Conservation (phyloP, 2,888 invertebrate genomes). For the Antitype chi region DNA sequence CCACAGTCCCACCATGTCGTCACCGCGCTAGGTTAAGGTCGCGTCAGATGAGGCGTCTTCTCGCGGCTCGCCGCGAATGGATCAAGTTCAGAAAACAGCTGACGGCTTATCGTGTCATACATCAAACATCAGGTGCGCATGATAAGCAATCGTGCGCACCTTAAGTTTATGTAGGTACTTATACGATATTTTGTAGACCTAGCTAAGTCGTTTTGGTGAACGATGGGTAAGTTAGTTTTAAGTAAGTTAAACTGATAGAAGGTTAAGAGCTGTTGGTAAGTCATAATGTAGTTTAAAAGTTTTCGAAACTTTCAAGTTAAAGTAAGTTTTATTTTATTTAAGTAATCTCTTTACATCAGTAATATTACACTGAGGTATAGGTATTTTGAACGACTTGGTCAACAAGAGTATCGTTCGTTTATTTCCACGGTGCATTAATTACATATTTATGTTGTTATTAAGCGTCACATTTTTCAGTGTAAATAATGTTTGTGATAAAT, state of each 20-base stretch:
- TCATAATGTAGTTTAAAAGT: not conserved
- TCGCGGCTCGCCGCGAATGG: slow-evolving; percentile 43
- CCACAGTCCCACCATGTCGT: slow-evolving; percentile 59
- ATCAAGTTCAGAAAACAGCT: slow-evolving; percentile 62
- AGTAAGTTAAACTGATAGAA: not conserved
- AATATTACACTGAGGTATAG: not conserved
- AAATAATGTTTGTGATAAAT: not conserved
- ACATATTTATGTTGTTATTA: too few species aligned
- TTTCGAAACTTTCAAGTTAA: not conserved
- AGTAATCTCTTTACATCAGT: not conserved
- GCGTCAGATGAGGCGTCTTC: slow-evolving; percentile 53
- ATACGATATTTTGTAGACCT: not conserved
- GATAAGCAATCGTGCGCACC: too few species aligned
- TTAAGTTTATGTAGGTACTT: too few species aligned
- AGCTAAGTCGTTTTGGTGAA: not conserved
- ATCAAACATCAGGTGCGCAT: slow-evolving; percentile 20
- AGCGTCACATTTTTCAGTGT: not conserved
- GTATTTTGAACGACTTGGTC: not conserved
- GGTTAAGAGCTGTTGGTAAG: not conserved
- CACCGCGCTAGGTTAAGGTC: slow-evolving; percentile 61
- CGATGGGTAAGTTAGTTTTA: not conserved
- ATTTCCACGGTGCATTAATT: too few species aligned
- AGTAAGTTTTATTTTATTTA: not conserved
- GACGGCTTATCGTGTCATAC: slow-evolving; percentile 27
- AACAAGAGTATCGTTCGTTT: not conserved